Conservation (phyloP, 2,113 vertebrate genomes). For the Crotalus tigris region DNA sequence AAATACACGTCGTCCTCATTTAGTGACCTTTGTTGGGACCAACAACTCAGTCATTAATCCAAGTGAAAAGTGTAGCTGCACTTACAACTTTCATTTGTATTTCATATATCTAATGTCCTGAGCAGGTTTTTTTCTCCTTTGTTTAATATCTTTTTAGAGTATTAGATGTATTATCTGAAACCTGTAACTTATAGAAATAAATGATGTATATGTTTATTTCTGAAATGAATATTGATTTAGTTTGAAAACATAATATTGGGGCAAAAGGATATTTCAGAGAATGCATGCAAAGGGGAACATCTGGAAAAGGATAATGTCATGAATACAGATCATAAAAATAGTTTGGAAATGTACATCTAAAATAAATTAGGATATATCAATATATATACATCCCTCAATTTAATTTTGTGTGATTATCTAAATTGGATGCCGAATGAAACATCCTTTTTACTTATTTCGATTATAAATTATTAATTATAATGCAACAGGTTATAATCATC, state of each 20-base stretch:
- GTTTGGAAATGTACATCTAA: neutral
- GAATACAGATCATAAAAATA: neutral
- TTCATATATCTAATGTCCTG: neutral
- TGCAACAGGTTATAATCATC: neutral
- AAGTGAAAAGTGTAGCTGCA: neutral
- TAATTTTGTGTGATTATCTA: neutral
- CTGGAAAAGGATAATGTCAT: neutral
- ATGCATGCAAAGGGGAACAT: neutral
- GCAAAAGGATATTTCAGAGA: constrained; percentile 1
- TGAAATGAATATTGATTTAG: neutral
- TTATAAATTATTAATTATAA: neutral
- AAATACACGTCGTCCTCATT: neutral
- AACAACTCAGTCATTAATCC: neutral
- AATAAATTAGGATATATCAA: neutral
- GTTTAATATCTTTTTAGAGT: neutral
- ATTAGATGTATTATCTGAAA: neutral
- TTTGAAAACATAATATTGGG: neutral
- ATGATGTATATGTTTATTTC: neutral
- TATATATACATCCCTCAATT: neutral
- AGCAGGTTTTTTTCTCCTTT: neutral
- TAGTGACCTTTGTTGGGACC: neutral
- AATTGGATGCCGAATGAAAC: neutral
- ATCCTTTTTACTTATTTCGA: neutral
- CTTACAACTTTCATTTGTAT: neutral
- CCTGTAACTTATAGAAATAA: neutral